Evolutionary conservation across 23 tunicate species (phyloP).

Genomic region (Trididemnum clinides): DNA sequence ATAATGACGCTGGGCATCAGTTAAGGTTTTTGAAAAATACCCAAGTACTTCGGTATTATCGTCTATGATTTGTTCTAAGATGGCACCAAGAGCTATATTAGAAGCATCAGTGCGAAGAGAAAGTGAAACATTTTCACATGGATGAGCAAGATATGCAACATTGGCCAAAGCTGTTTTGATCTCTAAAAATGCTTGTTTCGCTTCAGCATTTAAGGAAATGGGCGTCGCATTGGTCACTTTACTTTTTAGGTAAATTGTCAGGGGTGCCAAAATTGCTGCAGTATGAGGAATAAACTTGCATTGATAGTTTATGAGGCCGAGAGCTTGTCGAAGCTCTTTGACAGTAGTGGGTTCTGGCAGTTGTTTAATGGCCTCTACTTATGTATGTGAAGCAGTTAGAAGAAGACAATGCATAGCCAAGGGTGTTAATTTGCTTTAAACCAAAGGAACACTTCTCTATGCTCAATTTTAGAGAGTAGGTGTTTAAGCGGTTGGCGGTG

Average conservation of each 20-base stretch:
- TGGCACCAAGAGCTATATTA: conserved; percentile 18
- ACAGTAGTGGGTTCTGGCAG: no score
- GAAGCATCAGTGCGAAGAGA: conserved; percentile 27
- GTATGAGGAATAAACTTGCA: no score
- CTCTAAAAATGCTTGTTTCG: conserved; percentile 12
- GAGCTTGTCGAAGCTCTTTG: no score
- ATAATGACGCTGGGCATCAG: conserved; percentile 8
- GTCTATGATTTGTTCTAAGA: conserved; percentile 28
- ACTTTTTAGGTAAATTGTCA: neutral
- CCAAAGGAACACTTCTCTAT: no score
- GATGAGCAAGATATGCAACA: neutral
- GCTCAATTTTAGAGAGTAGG: no score
- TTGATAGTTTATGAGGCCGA: no score
- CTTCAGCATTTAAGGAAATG: neutral
- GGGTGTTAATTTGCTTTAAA: no score
- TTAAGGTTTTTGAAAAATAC: conserved; percentile 37
- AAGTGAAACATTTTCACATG: neutral
- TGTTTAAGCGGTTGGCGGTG: no score
- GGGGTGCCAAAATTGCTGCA: conserved; percentile 30
- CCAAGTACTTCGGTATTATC: conserved; percentile 19
- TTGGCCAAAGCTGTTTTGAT: conserved; percentile 16
- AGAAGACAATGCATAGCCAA: no score
- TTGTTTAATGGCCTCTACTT: no score
- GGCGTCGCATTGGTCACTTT: neutral
- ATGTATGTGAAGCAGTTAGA: no score